These are phyloP conservation scores for Drosophila pruinosa DNA, from an alignment of 1,140 invertebrate genomes.

Conservation along the genomic window DNA sequence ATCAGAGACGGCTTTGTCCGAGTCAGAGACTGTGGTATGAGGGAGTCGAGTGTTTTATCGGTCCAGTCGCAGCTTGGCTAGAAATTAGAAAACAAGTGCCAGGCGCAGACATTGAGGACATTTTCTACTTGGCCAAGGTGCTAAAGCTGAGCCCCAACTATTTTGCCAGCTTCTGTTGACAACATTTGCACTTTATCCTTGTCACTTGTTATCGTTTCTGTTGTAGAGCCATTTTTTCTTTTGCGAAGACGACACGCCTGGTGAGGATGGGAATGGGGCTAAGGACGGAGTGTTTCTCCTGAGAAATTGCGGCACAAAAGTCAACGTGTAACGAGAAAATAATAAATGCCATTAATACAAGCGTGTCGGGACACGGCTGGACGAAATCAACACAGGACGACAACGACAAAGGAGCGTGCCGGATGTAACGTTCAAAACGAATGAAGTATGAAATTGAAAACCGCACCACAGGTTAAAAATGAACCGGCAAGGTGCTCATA, in stretches of 20 bases:
- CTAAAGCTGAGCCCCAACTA: conserved; percentile 28
- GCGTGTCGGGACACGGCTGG: conserved; percentile 21
- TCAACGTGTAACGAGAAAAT: conserved; percentile 81
- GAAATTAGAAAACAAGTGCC: conserved; percentile 55
- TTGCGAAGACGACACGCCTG: conserved; percentile 16
- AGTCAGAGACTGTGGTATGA: background rate
- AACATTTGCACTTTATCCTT: conserved; percentile 77
- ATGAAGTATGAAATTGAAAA: conserved; percentile 81
- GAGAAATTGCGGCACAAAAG: conserved; percentile 78
- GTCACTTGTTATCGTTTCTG: conserved; percentile 73
- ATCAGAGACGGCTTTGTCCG: background rate
- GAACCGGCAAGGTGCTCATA: background rate
- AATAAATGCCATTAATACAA: conserved; percentile 80
- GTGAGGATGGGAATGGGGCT: background rate
- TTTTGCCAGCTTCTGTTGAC: conserved; percentile 44
- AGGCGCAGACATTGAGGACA: conserved; percentile 9
- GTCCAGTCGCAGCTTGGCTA: conserved; percentile 43
- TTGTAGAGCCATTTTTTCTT: conserved; percentile 37
- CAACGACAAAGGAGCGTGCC: conserved; percentile 5
- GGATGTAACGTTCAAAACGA: conserved; percentile 60
- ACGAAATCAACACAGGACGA: conserved; percentile 11
- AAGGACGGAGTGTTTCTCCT: conserved; percentile 42
- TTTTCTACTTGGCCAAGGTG: conserved; percentile 28
- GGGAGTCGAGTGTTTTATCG: conserved; percentile 55
- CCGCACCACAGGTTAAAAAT: conserved; percentile 49